phyloP scores from a whole-genome alignment of 2,797 vertebrate species.

The Cetoscarus ocellatus region DNA sequence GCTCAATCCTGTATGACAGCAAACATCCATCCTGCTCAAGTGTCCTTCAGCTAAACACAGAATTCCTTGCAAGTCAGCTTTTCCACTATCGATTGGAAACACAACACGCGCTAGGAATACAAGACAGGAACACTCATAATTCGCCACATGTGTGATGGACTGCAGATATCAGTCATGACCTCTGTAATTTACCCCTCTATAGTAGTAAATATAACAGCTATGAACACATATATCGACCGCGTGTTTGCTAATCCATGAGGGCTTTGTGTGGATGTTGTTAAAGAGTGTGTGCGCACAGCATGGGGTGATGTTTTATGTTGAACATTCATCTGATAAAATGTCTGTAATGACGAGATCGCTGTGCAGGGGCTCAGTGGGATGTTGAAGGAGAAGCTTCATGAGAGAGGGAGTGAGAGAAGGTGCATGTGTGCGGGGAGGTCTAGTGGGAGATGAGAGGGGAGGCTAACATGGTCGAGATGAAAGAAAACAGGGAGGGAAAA shows the following conservation, averaged over 20 bases:
- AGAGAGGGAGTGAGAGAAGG: not conserved
- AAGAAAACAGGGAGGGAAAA: slow-evolving; percentile 44
- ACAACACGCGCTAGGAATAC: not conserved
- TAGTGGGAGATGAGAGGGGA: slow-evolving; percentile 44
- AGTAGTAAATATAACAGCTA: not conserved
- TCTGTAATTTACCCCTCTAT: not conserved
- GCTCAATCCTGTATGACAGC: slow-evolving; percentile 50
- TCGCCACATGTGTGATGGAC: not conserved
- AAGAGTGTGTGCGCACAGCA: slow-evolving; percentile 4
- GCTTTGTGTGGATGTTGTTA: slow-evolving; percentile 4
- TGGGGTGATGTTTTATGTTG: slow-evolving; percentile 22
- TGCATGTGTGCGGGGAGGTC: slow-evolving; percentile 4
- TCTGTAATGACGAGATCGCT: slow-evolving; percentile 57
- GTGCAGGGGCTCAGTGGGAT: slow-evolving; percentile 48
- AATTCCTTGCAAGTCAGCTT: slow-evolving; percentile 33
- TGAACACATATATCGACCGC: not conserved
- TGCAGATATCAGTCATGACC: not conserved
- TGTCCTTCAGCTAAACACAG: slow-evolving; percentile 41
- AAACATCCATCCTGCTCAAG: slow-evolving; percentile 43
- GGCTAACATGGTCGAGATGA: slow-evolving; percentile 52
- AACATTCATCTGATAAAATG: slow-evolving; percentile 54
- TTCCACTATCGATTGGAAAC: slow-evolving; percentile 10
- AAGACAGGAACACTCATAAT: not conserved
- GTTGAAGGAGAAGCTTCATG: slow-evolving; percentile 1
- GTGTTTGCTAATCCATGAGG: not conserved